phyloP scores from a whole-genome alignment of 2,888 invertebrate species.

The Magallana nippona region DNA sequence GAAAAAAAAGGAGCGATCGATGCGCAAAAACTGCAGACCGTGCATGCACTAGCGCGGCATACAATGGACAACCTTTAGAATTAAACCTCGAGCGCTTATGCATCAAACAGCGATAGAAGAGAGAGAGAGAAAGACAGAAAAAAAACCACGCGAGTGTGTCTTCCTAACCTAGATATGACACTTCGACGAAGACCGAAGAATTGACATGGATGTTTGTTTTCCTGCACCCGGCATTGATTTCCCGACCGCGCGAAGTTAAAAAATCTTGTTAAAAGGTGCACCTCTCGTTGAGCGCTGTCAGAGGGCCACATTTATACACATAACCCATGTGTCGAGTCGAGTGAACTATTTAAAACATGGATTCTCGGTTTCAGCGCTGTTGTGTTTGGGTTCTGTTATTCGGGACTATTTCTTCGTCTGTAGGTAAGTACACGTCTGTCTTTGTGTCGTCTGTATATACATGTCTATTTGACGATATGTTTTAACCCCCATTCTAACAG shows the following conservation, averaged over 20 bases:
- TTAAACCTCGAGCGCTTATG: not conserved
- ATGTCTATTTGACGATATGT: not conserved
- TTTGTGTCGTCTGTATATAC: no score
- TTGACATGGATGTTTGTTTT: no score
- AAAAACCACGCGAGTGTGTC: not conserved
- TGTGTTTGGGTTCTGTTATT: slow-evolving; percentile 18
- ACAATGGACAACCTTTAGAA: not conserved
- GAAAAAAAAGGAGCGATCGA: slow-evolving; percentile 15
- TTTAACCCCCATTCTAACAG: no score
- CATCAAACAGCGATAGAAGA: not conserved
- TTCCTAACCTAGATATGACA: slow-evolving; percentile 1
- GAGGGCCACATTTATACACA: not conserved
- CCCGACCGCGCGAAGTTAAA: not conserved
- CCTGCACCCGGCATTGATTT: slow-evolving; percentile 6
- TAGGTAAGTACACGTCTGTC: not conserved
- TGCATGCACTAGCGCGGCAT: not conserved
- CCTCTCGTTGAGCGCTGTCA: no score
- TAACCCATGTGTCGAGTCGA: not conserved
- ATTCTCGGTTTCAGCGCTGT: slow-evolving; percentile 1
- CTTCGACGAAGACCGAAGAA: no score
- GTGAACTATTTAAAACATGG: slow-evolving; percentile 30
- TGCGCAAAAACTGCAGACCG: slow-evolving; percentile 33
- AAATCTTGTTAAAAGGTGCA: no score
- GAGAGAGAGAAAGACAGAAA: no score
- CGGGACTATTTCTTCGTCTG: not conserved